Conservation (phyloP, 2,888 invertebrate genomes). For the Gortyna flavago region DNA sequence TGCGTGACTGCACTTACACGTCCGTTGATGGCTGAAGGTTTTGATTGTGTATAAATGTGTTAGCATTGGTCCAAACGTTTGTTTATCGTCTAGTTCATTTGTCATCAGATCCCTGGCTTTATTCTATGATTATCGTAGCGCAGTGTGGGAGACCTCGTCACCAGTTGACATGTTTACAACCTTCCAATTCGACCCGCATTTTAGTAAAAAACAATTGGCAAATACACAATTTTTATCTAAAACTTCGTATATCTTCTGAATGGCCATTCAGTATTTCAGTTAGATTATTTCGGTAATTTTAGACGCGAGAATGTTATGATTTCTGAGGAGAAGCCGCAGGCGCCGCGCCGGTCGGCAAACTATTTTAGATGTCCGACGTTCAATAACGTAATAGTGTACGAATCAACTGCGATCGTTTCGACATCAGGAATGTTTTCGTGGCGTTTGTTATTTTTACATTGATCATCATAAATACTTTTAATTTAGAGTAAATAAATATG, state of each 20-base stretch:
- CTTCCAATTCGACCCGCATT: constrained; percentile 62
- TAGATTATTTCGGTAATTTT: constrained; percentile 78
- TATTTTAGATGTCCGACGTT: constrained; percentile 72
- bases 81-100: constrained; percentile 31
- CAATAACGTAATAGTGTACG: constrained; percentile 48
- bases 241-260: constrained; percentile 51
- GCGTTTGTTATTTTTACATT: constrained; percentile 56
- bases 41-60: constrained; percentile 41
- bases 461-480: constrained; percentile 42
- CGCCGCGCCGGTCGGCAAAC: constrained; percentile 72
- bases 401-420: constrained; percentile 54
- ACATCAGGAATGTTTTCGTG: constrained; percentile 66
- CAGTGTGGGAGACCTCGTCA: constrained; percentile 48
- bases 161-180: constrained; percentile 74
- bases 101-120: constrained; percentile 31
- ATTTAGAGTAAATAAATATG: constrained; percentile 27
- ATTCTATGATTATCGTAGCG: constrained; percentile 11
- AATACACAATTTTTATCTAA: constrained; percentile 72
- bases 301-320: constrained; percentile 77
- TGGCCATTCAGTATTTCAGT: constrained; percentile 70
- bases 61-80: constrained; percentile 20
- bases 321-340: constrained; percentile 70
- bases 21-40: constrained; percentile 23
- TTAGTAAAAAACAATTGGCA: constrained; percentile 78
- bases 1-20: constrained; percentile 6